Evolutionary conservation across 2,888 invertebrate genomes (phyloP), one percentile per base, ranked within the genome.

Genomic region (Chloromyia formosa): DNA sequence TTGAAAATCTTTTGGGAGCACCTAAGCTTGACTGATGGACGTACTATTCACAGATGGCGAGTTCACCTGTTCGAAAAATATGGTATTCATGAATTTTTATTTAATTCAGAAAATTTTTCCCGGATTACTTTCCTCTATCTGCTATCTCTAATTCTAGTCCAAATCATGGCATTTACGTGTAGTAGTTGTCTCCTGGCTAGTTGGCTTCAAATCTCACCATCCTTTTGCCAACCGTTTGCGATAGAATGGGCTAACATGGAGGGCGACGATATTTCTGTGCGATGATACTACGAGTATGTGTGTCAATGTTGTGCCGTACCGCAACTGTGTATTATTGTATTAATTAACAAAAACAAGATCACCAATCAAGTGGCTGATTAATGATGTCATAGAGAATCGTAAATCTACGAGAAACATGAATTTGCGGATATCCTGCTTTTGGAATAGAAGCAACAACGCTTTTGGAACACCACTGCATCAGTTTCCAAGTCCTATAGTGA

Each of bases 291-390:
- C 60, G 23, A 22, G 23, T 54, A 22, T 64, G 45, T 64, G 74
- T 54, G 58, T 74, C 64, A 53, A 27, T 69, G 72, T 62, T 69
- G 23, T 56, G 66, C 53, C 22, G 61, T 54, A 74, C 74, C 74
- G 66, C 74, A 74, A 74, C 64, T 66, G 56, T 74, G 66, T 66
- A 84, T 84, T 84, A 84, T 84, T 84, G 84, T 84, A 84, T 84
- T 84, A 84, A 84, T 84, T 84, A 84, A 84, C 84, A 84, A 83
- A 83, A 84, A 84, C 84, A 84, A 84, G 84, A 84, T 84, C 84
- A 84, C 84, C 84, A 84, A 84, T 84, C 84, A 84, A 84, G 80
- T 81, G 83, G 82, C 84, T 84, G 84, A 84, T 84, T 84, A 84
- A 84, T 84, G 84, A 84, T 84, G 84, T 84, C 84, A 84, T 82